Percentiles rank a stretch among this genome's conserved stretches.
These are phyloP conservation scores for Polyodon spathula DNA, from an alignment of 2,113 vertebrate genomes.

Conservation along the genomic window DNA sequence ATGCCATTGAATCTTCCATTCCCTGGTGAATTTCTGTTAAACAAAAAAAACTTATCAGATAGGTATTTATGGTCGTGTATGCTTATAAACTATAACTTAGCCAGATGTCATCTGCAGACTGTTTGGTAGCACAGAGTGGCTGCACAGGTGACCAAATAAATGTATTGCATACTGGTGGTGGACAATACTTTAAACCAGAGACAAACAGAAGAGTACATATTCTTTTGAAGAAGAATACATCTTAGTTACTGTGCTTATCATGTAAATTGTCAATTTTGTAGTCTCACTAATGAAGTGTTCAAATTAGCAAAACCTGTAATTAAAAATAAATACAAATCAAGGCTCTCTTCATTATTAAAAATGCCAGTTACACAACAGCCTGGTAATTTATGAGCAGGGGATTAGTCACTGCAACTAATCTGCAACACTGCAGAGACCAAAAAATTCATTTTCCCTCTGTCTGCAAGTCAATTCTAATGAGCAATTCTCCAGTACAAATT, in stretches of 20 bases:
- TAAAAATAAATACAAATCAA: conserved; percentile 49
- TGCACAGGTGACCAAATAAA: no score
- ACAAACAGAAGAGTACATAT: no score
- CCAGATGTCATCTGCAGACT: no score
- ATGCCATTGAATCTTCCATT: no score
- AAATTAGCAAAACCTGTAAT: conserved; percentile 45
- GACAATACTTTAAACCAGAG: no score
- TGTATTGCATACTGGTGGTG: no score
- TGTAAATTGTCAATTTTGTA: conserved; percentile 29
- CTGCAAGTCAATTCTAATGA: conserved; percentile 21
- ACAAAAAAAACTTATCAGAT: no score
- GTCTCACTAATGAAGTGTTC: conserved; percentile 40
- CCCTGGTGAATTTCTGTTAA: no score
- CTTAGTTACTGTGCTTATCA: conserved; percentile 21
- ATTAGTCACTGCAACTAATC: conserved; percentile 25
- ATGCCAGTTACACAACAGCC: conserved; percentile 24
- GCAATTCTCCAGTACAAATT: conserved; percentile 16
- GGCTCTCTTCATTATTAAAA: conserved; percentile 37
- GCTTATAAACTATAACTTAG: no score
- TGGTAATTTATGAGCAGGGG: conserved; percentile 27
- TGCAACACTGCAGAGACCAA: conserved; percentile 24
- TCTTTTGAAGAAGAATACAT: conserved; percentile 3
- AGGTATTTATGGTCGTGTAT: no score
- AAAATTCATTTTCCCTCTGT: conserved; percentile 23
- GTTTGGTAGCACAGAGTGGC: no score